A percentile compares a stretch with the other conserved stretches of the same genome.
Evolutionary conservation across 2,888 invertebrate genomes (phyloP).

Genomic region (Acanthoscelides obtectus): DNA sequence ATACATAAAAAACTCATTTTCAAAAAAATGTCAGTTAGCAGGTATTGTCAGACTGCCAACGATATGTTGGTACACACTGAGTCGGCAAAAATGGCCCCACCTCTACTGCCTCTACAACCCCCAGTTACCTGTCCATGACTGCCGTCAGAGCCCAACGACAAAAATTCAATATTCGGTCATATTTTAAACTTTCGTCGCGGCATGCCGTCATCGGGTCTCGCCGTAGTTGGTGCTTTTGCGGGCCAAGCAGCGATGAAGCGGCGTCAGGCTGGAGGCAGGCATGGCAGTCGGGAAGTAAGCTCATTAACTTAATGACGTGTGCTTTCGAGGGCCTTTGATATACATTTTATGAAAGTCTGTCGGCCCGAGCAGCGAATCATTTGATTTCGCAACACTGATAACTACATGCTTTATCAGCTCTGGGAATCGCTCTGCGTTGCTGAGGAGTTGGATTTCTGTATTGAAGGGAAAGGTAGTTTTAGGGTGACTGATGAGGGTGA

Average conservation of each 20-base stretch:
- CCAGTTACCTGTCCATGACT: not conserved
- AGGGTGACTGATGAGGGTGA: not conserved
- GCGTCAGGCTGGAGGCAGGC: no score
- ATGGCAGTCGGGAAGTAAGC: conserved; percentile 31
- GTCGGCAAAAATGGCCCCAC: no score
- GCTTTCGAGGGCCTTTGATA: conserved; percentile 37
- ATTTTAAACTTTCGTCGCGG: conserved; percentile 22
- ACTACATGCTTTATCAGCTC: conserved; percentile 39
- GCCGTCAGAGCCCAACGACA: conserved; percentile 5
- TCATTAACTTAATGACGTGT: conserved; percentile 44
- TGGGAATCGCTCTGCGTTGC: conserved; percentile 27
- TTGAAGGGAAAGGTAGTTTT: not conserved
- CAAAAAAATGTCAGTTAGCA: no score
- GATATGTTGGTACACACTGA: no score
- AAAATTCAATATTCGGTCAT: conserved; percentile 31
- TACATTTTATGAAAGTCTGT: conserved; percentile 37
- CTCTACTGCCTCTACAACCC: no score
- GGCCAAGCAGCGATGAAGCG: no score
- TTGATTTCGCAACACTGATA: conserved; percentile 38
- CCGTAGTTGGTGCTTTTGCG: conserved; percentile 10
- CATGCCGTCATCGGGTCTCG: no score
- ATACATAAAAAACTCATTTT: no score
- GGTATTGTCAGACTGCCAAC: no score
- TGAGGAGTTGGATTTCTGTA: not conserved
- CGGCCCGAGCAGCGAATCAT: conserved; percentile 39